phyloP scores from a whole-genome alignment of 2,888 invertebrate genomes.

The Microplitis manilae region DNA sequence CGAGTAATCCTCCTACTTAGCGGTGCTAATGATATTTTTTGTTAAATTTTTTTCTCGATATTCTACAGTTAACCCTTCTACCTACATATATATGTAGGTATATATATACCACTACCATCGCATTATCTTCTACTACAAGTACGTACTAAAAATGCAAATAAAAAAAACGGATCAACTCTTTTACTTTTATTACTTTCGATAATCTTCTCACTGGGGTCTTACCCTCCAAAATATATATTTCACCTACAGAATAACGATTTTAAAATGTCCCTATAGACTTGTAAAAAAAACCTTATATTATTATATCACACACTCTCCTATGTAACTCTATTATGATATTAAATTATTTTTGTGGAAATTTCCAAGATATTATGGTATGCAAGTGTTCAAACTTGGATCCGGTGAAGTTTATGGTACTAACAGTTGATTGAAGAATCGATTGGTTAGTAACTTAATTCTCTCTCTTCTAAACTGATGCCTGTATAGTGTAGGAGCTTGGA shows the following conservation, averaged over 20 bases:
- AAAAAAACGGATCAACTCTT: conserved; percentile 14
- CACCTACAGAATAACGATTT: conserved; percentile 1
- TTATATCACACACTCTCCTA: neutral
- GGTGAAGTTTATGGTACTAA: conserved; percentile 3
- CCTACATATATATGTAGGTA: neutral
- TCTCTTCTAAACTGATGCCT: neutral
- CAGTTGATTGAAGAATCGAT: conserved; percentile 9
- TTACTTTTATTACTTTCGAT: neutral
- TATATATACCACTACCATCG: neutral
- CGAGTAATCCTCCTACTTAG: conserved; percentile 23
- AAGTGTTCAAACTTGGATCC: neutral
- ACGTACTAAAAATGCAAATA: conserved; percentile 5
- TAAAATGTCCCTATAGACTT: conserved; percentile 4
- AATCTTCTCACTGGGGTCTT: conserved; percentile 8
- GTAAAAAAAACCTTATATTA: neutral
- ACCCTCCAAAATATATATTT: neutral
- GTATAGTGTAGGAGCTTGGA: conserved; percentile 1
- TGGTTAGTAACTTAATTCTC: neutral
- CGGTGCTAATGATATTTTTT: conserved; percentile 33
- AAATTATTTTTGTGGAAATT: neutral
- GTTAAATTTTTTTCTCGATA: conserved; percentile 3
- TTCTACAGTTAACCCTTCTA: neutral
- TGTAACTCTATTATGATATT: conserved; percentile 2
- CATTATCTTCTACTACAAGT: neutral
- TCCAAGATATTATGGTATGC: neutral